Percentiles rank a stretch among this genome's conserved stretches.
Conservation (phyloP, 2,888 invertebrate genomes). For the Pterobdella sp. region DNA sequence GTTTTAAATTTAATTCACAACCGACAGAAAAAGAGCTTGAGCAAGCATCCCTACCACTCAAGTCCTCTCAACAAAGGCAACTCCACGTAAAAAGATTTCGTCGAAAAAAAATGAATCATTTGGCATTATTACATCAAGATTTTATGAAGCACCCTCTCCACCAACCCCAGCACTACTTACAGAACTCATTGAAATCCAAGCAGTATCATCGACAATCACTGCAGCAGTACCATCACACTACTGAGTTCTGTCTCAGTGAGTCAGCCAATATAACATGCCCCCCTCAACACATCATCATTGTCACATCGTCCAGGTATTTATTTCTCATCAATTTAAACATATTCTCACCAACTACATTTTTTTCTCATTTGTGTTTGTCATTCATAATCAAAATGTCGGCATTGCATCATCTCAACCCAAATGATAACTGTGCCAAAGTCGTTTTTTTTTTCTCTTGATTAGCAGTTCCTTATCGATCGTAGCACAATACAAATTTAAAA, state of each 20-base stretch:
- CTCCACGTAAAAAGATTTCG: constrained; percentile 8
- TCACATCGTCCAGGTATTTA: constrained; percentile 28
- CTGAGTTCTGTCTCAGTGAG: constrained; percentile 30
- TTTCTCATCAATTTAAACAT: background rate
- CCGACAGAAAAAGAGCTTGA: too few relatives aligned
- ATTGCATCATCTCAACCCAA: too few relatives aligned
- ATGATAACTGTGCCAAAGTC: too few relatives aligned
- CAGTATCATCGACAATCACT: background rate
- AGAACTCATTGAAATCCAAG: background rate
- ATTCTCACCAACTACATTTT: background rate
- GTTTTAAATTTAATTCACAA: too few relatives aligned
- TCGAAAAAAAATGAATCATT: background rate
- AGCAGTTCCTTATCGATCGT: too few relatives aligned
- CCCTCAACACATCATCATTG: constrained; percentile 27
- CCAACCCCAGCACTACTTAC: background rate
- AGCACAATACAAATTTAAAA: too few relatives aligned
- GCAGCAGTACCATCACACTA: background rate
- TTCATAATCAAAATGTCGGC: background rate
- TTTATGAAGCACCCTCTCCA: background rate
- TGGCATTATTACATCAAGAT: background rate
- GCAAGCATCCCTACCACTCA: too few relatives aligned
- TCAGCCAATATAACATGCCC: constrained; percentile 31
- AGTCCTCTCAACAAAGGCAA: too few relatives aligned
- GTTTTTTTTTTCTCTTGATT: too few relatives aligned
- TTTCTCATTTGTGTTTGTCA: background rate